Conservation (phyloP, 2,113 vertebrate genomes). For the Neotragus moschatus region DNA sequence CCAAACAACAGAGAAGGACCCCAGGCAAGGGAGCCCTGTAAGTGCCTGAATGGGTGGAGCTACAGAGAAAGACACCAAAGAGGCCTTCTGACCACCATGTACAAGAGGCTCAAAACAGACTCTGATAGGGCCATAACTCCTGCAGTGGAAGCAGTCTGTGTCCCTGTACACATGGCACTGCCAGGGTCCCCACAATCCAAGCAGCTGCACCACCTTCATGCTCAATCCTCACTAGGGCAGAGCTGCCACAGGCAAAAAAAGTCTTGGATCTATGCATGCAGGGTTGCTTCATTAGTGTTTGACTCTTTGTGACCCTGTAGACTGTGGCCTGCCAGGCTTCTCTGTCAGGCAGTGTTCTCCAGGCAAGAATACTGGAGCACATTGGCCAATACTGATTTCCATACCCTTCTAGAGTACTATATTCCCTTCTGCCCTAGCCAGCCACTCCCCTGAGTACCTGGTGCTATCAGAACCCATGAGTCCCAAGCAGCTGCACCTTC, state of each 20-base stretch:
- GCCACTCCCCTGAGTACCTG: neutral
- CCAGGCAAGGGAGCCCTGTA: neutral
- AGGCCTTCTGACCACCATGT: neutral
- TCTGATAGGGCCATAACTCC: neutral
- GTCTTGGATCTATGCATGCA: neutral
- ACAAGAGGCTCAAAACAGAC: neutral
- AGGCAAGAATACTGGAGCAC: neutral
- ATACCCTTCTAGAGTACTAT: neutral
- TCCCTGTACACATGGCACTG: neutral
- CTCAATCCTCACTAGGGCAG: neutral
- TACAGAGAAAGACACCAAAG: neutral
- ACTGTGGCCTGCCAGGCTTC: neutral
- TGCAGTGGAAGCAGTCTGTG: neutral
- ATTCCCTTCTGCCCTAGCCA: neutral
- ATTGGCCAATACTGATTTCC: neutral
- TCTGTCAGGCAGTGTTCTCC: neutral
- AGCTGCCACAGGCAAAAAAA: neutral
- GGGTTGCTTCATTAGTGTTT: too few relatives aligned
- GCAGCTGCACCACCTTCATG: neutral
- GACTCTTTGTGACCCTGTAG: rapidly evolving
- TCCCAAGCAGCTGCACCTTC: neutral
- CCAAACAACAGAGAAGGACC: neutral
- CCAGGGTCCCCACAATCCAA: neutral
- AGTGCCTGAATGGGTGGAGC: neutral
- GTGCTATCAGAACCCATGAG: neutral